Conservation (phyloP, 2,797 vertebrate genomes). For the Anniella stebbinsi region DNA sequence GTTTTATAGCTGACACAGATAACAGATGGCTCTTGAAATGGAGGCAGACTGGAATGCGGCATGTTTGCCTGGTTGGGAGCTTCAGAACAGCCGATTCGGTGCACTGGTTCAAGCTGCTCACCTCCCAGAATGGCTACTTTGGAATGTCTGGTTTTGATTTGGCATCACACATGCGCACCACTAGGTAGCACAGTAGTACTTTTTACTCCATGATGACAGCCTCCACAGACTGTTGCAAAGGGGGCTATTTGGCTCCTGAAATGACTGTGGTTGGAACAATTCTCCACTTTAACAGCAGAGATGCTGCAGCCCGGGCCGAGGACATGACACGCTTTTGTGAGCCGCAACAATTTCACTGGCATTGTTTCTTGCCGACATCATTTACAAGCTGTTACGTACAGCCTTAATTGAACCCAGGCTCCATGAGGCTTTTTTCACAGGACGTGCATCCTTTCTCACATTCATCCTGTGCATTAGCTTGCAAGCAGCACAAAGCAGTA, state of each 20-base stretch:
- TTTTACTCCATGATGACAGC: neutral
- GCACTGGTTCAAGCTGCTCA: neutral
- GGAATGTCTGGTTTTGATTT: conserved; percentile 17
- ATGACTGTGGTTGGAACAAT: neutral
- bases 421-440: conserved; percentile 1
- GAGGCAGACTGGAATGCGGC: conserved; percentile 6
- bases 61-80: conserved; percentile 8
- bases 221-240: conserved; percentile 12
- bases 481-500: conserved; percentile 3
- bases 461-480: conserved; percentile 27
- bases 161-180: neutral
- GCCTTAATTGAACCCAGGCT: conserved; percentile 21
- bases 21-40: conserved; percentile 30
- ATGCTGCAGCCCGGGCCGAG: neutral
- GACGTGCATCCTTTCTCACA: conserved; percentile 13
- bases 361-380: conserved; percentile 15
- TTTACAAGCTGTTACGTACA: conserved; percentile 34
- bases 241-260: conserved; percentile 10
- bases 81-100: neutral
- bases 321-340: neutral
- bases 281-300: neutral
- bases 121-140: conserved; percentile 20
- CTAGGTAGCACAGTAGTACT: neutral
- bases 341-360: conserved; percentile 11
- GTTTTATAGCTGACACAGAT: neutral